Conservation (phyloP, 2,888 invertebrate species). For the Cryptocephalus moraei region DNA sequence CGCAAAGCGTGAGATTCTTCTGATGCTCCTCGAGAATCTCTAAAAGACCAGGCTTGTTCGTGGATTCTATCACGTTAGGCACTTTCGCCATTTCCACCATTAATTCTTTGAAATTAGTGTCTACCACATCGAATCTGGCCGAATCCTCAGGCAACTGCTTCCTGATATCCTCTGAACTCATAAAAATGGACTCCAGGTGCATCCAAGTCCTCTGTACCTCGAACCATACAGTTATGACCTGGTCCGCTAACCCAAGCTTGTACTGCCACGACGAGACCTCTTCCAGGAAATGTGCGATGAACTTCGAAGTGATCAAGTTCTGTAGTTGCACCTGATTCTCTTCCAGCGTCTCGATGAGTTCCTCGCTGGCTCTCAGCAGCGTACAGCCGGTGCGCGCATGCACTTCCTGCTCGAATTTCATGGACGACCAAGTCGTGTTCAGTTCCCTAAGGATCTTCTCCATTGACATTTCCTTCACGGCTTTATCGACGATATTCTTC, state of each 20-base stretch:
- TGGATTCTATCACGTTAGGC: constrained; percentile 78
- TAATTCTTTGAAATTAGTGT: constrained; percentile 78
- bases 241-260: constrained; percentile 85
- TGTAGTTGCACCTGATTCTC: constrained; percentile 97
- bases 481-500: constrained; percentile 94
- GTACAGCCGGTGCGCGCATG: constrained; percentile 82
- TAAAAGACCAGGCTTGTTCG: constrained; percentile 45
- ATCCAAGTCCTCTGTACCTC: constrained; percentile 91
- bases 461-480: constrained; percentile 98
- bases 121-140: constrained; percentile 82
- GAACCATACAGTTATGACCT: constrained; percentile 86
- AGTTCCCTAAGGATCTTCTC: constrained; percentile 88
- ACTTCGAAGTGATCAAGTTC: constrained; percentile 93
- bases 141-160: constrained; percentile 92
- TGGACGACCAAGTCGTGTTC: constrained; percentile 81
- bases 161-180: constrained; percentile 94
- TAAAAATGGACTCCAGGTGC: constrained; percentile 94
- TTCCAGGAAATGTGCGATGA: constrained; percentile 88
- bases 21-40: constrained; percentile 73
- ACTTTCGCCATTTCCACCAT: constrained; percentile 69
- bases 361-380: constrained; percentile 83
- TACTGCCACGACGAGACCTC: constrained; percentile 94
- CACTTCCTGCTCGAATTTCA: constrained; percentile 87
- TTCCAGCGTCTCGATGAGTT: constrained; percentile 92
- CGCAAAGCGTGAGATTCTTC: constrained; percentile 78